Evolutionary conservation across 2,888 invertebrate genomes (phyloP), one percentile per base, ranked within the genome.

Genomic region (Tinea pellionella): DNA sequence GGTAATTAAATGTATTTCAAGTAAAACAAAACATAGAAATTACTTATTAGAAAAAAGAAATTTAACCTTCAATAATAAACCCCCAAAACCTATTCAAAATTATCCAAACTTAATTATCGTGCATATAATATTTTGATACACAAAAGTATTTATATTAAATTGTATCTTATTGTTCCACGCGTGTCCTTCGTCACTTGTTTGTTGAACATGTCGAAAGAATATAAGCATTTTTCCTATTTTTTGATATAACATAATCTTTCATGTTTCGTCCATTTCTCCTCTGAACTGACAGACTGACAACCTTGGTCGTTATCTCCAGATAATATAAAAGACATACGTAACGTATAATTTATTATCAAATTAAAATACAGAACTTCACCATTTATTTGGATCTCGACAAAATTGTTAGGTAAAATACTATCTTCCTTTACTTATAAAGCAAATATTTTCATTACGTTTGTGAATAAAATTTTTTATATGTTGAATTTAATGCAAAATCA

Each of bases 401-500:
- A 24, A 24, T 2, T 24, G 24, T 24, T 6, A 24, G 24, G 2
- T 24, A 6, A 24, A 24, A 24, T n/a, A n/a, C n/a, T n/a, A n/a
- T 24, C 24, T 24, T 6, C 24, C 24, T 6, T 24, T 3, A 24
- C n/a, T n/a, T 24, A 24, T 24, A 6, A 24, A 13, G 15, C 13
- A 15, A 47, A 15, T 15, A 15, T 47, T 47, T 15, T 47, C 13
- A 2, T 47, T 47, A 6, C 15, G 15, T 9, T 47, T 42, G 42
- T 42, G 15, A 47, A n/a, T 4, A n/a, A 6, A 6, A 24, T 4
- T 47, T 47, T 47, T 47, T 47, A 47, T 47, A 47, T 47, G 47
- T 15, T 47, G 8, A 47, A 47, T 15, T 57, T 57, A 32, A 57
- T 57, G 57, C 57, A 32, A 57, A 57, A 32, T 30, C 57, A 57